These are phyloP conservation scores for Sarcophaga carnaria DNA, from an alignment of 2,888 invertebrate genomes.

Conservation along the genomic window DNA sequence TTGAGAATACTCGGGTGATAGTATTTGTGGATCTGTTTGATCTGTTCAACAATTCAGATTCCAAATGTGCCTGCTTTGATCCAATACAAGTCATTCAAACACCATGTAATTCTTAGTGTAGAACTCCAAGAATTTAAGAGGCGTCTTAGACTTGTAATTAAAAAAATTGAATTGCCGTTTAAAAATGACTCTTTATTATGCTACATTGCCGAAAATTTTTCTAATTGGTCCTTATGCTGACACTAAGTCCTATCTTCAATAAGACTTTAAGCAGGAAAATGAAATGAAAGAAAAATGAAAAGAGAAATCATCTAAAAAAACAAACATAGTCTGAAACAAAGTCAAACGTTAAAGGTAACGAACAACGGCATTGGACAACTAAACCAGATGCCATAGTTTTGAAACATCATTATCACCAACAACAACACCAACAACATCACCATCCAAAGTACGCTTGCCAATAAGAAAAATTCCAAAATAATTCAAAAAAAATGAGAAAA, in stretches of 20 bases:
- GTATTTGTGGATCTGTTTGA: no score
- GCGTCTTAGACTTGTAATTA: no score
- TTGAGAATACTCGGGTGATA: no score
- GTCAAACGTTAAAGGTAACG: constrained; percentile 59
- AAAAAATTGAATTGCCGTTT: no score
- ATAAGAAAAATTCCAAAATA: not conserved
- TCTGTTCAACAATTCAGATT: no score
- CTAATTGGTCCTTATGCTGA: not conserved
- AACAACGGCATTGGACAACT: constrained; percentile 16
- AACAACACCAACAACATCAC: not conserved
- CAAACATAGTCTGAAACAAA: constrained; percentile 65
- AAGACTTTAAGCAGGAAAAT: constrained; percentile 16
- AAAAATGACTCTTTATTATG: no score
- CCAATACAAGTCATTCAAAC: no score
- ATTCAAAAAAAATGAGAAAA: constrained; percentile 28
- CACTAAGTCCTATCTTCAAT: constrained; percentile 32
- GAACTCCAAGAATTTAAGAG: no score
- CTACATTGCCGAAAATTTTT: not conserved
- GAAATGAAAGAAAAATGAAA: constrained; percentile 28
- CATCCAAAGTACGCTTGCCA: not conserved
- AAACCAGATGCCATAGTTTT: constrained; percentile 4
- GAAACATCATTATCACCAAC: not conserved
- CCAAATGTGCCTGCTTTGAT: no score
- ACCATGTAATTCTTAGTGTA: no score
- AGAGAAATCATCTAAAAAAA: constrained; percentile 55